Evolutionary conservation across 2,797 vertebrate genomes (phyloP), one percentile per base, ranked within the genome.

Genomic region (Paramormyrops hopkinsi): DNA sequence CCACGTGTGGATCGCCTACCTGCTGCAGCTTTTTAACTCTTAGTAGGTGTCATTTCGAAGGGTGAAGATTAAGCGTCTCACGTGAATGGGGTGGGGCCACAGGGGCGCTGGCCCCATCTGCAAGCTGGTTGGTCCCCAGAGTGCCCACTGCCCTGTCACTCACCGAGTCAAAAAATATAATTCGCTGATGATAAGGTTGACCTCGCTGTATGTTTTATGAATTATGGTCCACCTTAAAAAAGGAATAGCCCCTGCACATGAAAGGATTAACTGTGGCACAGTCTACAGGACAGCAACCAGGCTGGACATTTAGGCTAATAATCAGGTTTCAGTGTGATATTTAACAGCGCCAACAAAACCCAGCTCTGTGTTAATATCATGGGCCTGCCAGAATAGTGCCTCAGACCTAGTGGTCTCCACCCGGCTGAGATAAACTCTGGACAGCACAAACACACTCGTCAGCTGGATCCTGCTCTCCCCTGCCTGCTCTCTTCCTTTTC

Each of bases 361-460:
- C 37, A 19, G 37, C 17, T 69, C 11, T 44, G 73, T n/a, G 17
- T 44, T 79, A 44, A 44, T 79, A 79, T 76, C 37, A 41, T 76
- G 37, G 33, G 14, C 0, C 37, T 41, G 17, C 17, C 73, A 50
- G n/a, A 50, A 50, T 50, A 84, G 17, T 44, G 4, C 19, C 79
- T 48, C 44, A 83, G 12, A 51, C 37, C 90, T 89, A 89, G 89
- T 89, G 86, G 89, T 91, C 46, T 92, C 92, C 92, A 33, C 62
- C 33, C 14, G 19, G 50, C 89, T 22, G 41, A 50, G 54, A 50
- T 73, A 41, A 48, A 44, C 53, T 1, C 51, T 4, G 53, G 76
- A 50, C 54, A 73, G 50, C 76, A 14, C 76, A 50, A 41, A 59
- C 44, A 73, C 29, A 14, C 86, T 82, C 51, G 11, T 73, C 69